These are phyloP conservation scores for Chirona hameri DNA, from an alignment of 2,888 invertebrate genomes.

Conservation along the genomic window DNA sequence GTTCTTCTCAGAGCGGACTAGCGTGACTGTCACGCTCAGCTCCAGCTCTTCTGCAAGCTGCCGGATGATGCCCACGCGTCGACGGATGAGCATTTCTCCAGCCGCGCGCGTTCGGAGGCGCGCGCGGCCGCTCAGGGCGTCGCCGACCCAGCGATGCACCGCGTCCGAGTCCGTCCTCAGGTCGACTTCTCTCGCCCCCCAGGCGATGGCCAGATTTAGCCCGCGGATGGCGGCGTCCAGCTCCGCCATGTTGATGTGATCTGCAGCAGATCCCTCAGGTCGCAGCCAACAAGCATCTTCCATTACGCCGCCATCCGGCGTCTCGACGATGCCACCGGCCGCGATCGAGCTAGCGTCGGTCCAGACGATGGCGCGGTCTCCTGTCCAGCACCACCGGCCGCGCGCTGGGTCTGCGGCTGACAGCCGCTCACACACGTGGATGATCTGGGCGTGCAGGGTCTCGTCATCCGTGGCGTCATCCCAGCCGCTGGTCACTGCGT, in stretches of 20 bases:
- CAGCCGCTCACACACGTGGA: not conserved
- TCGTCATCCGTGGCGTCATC: not conserved
- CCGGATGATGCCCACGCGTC: not conserved
- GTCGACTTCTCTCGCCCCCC: conserved; percentile 1
- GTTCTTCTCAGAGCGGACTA: not conserved
- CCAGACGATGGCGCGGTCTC: not conserved
- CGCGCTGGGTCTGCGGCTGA: not conserved
- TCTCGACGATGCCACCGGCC: not conserved
- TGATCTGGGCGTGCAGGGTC: not conserved
- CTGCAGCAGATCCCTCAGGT: not conserved
- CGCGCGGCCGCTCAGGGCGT: conserved; percentile 10
- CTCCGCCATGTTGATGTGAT: conserved; percentile 29
- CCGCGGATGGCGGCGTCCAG: conserved; percentile 23
- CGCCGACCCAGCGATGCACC: not conserved
- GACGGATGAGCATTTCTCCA: not conserved
- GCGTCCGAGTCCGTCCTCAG: not conserved
- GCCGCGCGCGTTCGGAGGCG: not conserved
- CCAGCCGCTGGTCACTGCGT: conserved; percentile 1
- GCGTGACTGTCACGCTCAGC: conserved; percentile 9
- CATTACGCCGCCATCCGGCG: not conserved
- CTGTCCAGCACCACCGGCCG: not conserved
- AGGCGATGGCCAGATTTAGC: conserved; percentile 23
- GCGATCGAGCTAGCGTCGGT: conserved; percentile 1
- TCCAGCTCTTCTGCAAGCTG: not conserved
- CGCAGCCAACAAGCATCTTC: conserved; percentile 27